Percentiles rank a stretch among this genome's conserved stretches.
phyloP scores from a whole-genome alignment of 2,888 invertebrate species.

The Habrosyne pyritoides region DNA sequence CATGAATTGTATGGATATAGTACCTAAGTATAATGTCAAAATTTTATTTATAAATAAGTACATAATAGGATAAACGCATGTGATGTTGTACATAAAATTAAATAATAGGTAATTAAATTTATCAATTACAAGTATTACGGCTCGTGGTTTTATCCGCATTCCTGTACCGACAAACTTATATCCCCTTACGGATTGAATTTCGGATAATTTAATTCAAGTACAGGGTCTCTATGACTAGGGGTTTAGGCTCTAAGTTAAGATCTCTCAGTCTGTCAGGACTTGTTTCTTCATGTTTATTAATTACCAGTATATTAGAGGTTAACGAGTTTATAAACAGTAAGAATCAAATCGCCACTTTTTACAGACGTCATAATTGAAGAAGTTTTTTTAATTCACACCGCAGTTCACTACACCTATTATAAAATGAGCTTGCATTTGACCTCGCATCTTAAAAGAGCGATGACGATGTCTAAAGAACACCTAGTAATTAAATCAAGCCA shows the following conservation, averaged over 20 bases:
- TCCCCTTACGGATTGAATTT: too few relatives aligned
- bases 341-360: neutral
- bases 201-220: too few relatives aligned
- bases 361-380: neutral
- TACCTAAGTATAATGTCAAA: neutral
- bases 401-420: neutral
- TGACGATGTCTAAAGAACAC: neutral
- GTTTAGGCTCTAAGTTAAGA: too few relatives aligned
- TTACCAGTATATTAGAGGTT: neutral
- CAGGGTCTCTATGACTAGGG: too few relatives aligned
- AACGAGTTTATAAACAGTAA: neutral
- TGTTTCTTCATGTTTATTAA: neutral
- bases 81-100: neutral
- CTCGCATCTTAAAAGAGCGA: neutral
- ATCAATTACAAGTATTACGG: too few relatives aligned
- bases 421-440: neutral
- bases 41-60: neutral
- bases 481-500: conserved; percentile 3
- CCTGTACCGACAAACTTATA: too few relatives aligned
- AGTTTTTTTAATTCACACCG: neutral
- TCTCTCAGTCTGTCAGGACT: too few relatives aligned
- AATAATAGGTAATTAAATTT: neutral
- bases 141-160: too few relatives aligned
- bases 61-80: too few relatives aligned
- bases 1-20: too few relatives aligned